A percentile compares a stretch with the other conserved stretches of the same genome.
Evolutionary conservation across 1,140 invertebrate species (phyloP).

Genomic region (Ostrea edulis): DNA sequence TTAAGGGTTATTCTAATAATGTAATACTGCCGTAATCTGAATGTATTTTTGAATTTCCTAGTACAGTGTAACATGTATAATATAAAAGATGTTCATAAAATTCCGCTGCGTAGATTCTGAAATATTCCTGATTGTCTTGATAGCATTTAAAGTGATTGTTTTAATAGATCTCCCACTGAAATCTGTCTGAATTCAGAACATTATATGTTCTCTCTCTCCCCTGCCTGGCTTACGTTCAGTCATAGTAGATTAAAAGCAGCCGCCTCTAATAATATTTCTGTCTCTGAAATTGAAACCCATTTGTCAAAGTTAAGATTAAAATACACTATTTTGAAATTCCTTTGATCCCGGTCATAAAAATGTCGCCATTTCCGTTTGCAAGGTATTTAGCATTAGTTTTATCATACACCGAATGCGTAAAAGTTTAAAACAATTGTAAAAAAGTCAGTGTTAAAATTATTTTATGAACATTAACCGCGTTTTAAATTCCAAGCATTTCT

Average conservation of each 20-base stretch:
- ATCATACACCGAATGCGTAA: not conserved
- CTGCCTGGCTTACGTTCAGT: not conserved
- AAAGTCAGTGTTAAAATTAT: not conserved
- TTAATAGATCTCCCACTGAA: not conserved
- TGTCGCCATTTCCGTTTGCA: not conserved
- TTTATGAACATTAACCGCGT: not conserved
- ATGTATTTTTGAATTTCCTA: no score
- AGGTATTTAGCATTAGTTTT: not conserved
- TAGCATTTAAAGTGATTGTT: not conserved
- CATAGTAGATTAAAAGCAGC: not conserved
- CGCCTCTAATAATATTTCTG: constrained; percentile 13
- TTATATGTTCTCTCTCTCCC: not conserved
- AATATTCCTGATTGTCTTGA: not conserved
- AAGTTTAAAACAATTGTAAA: not conserved
- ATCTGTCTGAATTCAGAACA: not conserved
- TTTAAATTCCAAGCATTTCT: not conserved
- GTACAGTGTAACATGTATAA: no score
- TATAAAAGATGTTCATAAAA: not conserved
- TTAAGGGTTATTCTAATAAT: no score
- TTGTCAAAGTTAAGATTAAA: constrained; percentile 32
- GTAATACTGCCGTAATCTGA: no score
- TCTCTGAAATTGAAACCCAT: constrained; percentile 1
- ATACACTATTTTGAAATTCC: constrained; percentile 11
- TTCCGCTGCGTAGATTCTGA: not conserved
- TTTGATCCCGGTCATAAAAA: not conserved